Percentiles rank a stretch among this genome's conserved stretches.
phyloP scores from a whole-genome alignment of 1,140 invertebrate genomes.

The Camponotus floridanus region DNA sequence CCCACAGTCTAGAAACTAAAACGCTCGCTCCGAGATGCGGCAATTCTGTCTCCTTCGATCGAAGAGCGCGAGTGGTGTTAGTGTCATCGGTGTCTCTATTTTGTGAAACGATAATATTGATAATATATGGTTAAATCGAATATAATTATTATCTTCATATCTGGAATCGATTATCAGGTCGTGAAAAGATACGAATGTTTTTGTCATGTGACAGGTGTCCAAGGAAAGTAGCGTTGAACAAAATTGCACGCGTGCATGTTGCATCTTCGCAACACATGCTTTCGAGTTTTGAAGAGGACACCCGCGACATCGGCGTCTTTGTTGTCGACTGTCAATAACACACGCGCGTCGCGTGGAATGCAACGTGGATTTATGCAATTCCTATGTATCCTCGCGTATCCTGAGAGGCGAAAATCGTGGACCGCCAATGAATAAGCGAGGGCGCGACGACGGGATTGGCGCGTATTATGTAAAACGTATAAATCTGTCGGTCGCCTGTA shows the following conservation, averaged over 20 bases:
- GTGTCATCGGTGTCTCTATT: background rate
- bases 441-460: background rate
- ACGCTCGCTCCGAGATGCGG: background rate
- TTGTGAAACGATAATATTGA: background rate
- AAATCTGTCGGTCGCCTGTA: conserved; percentile 29
- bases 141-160: background rate
- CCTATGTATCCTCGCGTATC: background rate
- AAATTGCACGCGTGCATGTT: background rate
- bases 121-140: background rate
- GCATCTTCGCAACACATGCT: background rate
- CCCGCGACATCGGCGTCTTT: background rate
- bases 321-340: background rate
- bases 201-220: background rate
- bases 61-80: background rate
- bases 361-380: conserved; percentile 2
- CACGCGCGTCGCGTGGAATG: background rate
- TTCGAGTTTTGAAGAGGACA: background rate
- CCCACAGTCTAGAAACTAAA: background rate
- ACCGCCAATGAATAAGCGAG: background rate
- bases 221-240: background rate
- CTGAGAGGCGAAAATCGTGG: conserved; percentile 29
- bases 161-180: background rate
- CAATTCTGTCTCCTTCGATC: background rate
- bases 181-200: background rate
- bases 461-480: conserved; percentile 44